These are phyloP conservation scores for Neostethus bicornis DNA, from an alignment of 2,797 vertebrate genomes.

Conservation along the genomic window DNA sequence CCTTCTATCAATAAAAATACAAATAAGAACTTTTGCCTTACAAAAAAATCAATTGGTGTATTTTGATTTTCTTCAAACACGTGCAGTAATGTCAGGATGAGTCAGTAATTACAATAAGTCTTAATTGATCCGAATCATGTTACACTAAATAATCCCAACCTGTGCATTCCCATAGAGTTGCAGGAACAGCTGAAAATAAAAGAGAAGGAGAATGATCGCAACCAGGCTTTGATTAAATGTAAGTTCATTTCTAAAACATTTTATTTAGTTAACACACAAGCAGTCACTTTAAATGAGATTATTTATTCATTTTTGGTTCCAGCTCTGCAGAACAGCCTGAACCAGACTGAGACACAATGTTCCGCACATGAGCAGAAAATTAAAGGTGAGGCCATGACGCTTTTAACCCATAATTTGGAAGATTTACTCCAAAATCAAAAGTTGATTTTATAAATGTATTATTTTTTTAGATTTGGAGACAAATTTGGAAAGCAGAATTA, in stretches of 20 bases:
- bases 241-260: not conserved
- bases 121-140: not conserved
- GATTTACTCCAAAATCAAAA: not conserved
- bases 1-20: not conserved
- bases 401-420: not conserved
- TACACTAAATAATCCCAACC: not conserved
- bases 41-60: not conserved
- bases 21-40: not conserved
- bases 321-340: conserved; percentile 46
- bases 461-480: conserved; percentile 42
- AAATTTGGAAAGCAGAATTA: conserved; percentile 31
- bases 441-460: not conserved
- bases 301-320: not conserved
- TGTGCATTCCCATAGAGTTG: conserved; percentile 34
- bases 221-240: conserved; percentile 40
- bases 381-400: conserved; percentile 24
- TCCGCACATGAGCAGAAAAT: not conserved
- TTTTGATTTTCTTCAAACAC: not conserved
- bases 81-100: not conserved
- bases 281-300: not conserved
- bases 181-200: conserved; percentile 22
- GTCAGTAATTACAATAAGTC: not conserved
- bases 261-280: not conserved
- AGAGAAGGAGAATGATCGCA: not conserved
- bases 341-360: conserved; percentile 28